These are phyloP conservation scores for Acronicta leporina DNA, from an alignment of 2,888 invertebrate species.

Conservation along the genomic window DNA sequence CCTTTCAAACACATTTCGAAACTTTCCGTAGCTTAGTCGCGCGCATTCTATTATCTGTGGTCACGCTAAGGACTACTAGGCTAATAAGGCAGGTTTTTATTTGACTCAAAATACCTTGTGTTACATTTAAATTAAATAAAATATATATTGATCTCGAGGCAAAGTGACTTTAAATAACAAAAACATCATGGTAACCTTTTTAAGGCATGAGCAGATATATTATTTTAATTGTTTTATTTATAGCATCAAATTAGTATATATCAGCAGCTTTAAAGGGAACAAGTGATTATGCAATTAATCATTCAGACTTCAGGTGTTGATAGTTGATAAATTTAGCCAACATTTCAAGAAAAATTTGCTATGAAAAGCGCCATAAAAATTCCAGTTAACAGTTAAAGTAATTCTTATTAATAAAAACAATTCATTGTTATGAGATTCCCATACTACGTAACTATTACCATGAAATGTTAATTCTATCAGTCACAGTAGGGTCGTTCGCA, in stretches of 20 bases:
- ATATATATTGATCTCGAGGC: too few relatives aligned
- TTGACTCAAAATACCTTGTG: too few relatives aligned
- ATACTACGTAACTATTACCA: slow-evolving; percentile 48
- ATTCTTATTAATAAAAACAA: slow-evolving; percentile 50
- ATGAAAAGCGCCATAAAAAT: slow-evolving; percentile 35
- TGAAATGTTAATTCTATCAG: slow-evolving; percentile 53
- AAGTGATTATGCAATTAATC: slow-evolving; percentile 18
- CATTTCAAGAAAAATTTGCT: too few relatives aligned
- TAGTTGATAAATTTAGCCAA: too few relatives aligned
- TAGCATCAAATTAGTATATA: slow-evolving; percentile 10
- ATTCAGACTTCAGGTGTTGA: slow-evolving; percentile 9
- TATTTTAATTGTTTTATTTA: neutral
- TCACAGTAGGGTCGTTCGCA: slow-evolving; percentile 34
- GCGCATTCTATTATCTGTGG: too few relatives aligned
- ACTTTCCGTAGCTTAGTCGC: too few relatives aligned
- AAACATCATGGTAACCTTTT: too few relatives aligned
- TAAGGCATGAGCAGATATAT: neutral
- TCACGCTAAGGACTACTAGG: too few relatives aligned
- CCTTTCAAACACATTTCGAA: too few relatives aligned
- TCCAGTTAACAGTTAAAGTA: slow-evolving; percentile 46
- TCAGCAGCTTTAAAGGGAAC: neutral
- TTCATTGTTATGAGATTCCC: slow-evolving; percentile 48
- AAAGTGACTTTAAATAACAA: too few relatives aligned
- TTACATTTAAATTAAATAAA: too few relatives aligned
- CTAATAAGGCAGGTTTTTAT: too few relatives aligned